Percentiles rank a stretch among this genome's conserved stretches.
phyloP scores from a whole-genome alignment of 2,113 vertebrate genomes.

The Mystacornis crossleyi region DNA sequence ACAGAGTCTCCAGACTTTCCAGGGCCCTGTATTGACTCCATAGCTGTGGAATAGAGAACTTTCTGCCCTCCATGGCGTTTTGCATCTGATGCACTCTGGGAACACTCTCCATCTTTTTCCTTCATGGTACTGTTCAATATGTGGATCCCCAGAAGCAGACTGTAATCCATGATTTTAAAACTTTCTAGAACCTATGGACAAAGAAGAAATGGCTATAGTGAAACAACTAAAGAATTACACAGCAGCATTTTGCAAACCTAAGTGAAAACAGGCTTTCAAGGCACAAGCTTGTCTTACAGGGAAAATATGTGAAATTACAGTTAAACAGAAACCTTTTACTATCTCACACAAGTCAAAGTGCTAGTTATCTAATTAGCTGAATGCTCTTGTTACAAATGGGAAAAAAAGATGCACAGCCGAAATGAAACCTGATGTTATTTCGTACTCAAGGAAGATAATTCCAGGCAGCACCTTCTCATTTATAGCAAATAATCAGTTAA shows the following conservation, averaged over 20 bases:
- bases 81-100: conserved; percentile 78
- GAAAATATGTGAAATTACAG: not conserved
- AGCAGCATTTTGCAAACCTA: not conserved
- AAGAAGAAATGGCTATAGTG: not conserved
- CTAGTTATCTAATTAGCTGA: not conserved
- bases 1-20: conserved; percentile 87
- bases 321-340: not conserved
- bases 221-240: not conserved
- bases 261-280: not conserved
- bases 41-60: conserved; percentile 96
- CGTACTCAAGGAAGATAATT: not conserved
- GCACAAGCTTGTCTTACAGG: not conserved
- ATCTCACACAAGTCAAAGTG: not conserved
- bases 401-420: not conserved
- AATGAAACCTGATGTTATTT: not conserved
- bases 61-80: conserved; percentile 88
- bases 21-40: conserved; percentile 98
- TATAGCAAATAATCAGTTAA: not conserved
- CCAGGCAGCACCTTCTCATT: not conserved
- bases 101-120: conserved; percentile 83
- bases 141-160: conserved; percentile 92
- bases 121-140: conserved; percentile 83
- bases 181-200: conserved; percentile 90
- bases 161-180: conserved; percentile 99
- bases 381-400: not conserved